phyloP scores from a whole-genome alignment of 1,140 invertebrate genomes.

The Globodera ellingtonae region DNA sequence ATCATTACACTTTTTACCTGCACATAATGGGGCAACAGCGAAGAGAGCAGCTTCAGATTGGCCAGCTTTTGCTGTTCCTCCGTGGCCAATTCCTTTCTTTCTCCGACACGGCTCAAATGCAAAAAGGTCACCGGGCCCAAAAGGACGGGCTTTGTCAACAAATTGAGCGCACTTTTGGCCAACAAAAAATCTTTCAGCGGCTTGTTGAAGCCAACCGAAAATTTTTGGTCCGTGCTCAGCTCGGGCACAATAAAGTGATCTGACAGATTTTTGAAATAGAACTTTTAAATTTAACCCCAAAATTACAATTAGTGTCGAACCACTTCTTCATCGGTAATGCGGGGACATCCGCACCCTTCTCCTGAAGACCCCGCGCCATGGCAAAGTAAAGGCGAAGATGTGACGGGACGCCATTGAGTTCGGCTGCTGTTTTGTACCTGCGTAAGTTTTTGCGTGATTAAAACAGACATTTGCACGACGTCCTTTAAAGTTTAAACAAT shows the following conservation, averaged over 20 bases:
- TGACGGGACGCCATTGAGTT: not conserved
- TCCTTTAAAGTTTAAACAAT: too few species aligned
- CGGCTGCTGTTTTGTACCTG: not conserved
- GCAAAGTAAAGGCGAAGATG: constrained; percentile 29
- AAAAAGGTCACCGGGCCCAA: constrained; percentile 21
- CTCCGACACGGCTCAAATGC: constrained; percentile 23
- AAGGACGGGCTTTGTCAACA: constrained; percentile 28
- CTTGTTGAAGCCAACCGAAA: constrained; percentile 22
- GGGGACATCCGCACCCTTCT: constrained; percentile 20
- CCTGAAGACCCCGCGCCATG: constrained; percentile 27
- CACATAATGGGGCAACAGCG: constrained; percentile 26
- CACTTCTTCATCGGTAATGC: constrained; percentile 32
- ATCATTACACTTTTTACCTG: not conserved
- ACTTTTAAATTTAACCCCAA: too few species aligned
- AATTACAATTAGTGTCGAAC: constrained; percentile 30
- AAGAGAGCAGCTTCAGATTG: constrained; percentile 10
- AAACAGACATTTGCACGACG: too few species aligned
- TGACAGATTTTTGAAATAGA: not conserved
- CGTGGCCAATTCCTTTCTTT: not conserved
- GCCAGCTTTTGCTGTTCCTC: not conserved
- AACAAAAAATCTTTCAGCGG: constrained; percentile 26
- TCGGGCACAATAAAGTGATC: constrained; percentile 29
- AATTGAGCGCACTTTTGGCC: constrained; percentile 18
- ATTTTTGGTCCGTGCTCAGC: constrained; percentile 8
- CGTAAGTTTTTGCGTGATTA: not conserved